Conservation (phyloP, 2,113 vertebrate species). For the Nymphicus hollandicus region DNA sequence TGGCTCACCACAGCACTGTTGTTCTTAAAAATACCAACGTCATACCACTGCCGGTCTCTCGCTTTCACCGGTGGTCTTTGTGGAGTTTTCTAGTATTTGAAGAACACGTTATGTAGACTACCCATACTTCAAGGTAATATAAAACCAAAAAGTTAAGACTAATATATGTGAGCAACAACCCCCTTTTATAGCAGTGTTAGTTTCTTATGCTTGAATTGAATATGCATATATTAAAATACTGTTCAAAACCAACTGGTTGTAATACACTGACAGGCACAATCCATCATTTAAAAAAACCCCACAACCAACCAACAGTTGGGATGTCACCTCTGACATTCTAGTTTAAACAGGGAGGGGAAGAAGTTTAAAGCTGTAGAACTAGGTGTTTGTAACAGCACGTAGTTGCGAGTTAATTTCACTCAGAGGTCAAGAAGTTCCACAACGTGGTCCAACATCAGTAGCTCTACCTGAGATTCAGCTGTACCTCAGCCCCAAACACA, state of each 20-base stretch:
- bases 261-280: neutral
- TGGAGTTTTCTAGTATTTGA: conserved; percentile 71
- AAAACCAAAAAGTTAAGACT: neutral
- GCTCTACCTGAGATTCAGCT: neutral
- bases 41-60: conserved; percentile 83
- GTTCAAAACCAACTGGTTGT: neutral
- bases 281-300: neutral
- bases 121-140: neutral
- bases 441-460: neutral
- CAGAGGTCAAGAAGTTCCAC: neutral
- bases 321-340: neutral
- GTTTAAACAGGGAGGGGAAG: neutral
- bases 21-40: conserved; percentile 91
- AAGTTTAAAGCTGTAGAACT: neutral
- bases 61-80: conserved; percentile 53
- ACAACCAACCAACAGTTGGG: neutral
- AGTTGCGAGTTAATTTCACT: conserved; percentile 36
- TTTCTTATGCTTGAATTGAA: neutral
- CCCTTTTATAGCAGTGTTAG: neutral
- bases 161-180: neutral
- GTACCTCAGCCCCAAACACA: neutral
- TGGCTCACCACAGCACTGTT: conserved; percentile 87
- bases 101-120: conserved; percentile 41
- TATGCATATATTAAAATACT: neutral
- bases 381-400: conserved; percentile 15